Percentiles rank a stretch among this genome's conserved stretches.
These are phyloP conservation scores for Saxidomus purpurata DNA, from an alignment of 1,140 invertebrate species.

Conservation along the genomic window DNA sequence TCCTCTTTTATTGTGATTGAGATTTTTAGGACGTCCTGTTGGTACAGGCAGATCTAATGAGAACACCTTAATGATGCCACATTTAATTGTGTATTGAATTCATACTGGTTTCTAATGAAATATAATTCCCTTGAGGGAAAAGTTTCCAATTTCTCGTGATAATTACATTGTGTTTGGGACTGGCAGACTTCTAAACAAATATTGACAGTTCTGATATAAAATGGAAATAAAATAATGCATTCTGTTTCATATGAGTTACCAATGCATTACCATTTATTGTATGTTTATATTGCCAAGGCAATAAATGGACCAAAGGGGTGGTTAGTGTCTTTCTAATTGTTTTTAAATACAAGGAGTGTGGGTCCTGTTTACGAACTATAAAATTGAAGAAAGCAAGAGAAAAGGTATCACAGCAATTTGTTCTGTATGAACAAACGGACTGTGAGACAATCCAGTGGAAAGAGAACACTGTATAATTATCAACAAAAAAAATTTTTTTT, in stretches of 20 bases:
- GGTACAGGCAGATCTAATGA: not conserved
- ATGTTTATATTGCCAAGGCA: not conserved
- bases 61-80: not conserved
- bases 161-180: constrained; percentile 1
- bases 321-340: too few species aligned
- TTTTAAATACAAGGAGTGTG: too few species aligned
- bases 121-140: not conserved
- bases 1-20: constrained; percentile 7
- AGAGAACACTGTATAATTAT: too few species aligned
- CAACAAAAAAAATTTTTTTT: too few species aligned
- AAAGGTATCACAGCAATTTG: too few species aligned
- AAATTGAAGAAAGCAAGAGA: too few species aligned
- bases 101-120: constrained; percentile 1
- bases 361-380: too few species aligned
- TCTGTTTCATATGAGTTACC: not conserved
- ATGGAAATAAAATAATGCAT: not conserved
- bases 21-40: constrained; percentile 10
- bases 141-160: not conserved
- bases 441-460: too few species aligned
- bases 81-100: constrained; percentile 36
- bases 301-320: not conserved
- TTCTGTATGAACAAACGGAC: too few species aligned
- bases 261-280: too few species aligned
- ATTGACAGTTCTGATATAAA: not conserved
- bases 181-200: constrained; percentile 16